These are phyloP conservation scores for Pterobdella sp. DNA, from an alignment of 2,888 invertebrate genomes.

Conservation along the genomic window DNA sequence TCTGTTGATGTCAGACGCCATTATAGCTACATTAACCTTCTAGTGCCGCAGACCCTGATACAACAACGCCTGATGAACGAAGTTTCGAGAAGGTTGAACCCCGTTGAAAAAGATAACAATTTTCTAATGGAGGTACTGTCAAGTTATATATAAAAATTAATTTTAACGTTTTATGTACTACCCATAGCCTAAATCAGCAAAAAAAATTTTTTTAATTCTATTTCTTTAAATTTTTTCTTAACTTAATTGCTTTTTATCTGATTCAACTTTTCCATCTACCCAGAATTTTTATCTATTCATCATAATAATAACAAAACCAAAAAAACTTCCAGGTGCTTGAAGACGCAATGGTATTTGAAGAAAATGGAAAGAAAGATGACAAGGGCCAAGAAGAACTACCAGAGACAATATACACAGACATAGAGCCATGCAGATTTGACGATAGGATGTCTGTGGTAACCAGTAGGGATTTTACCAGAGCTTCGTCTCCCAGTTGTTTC, in stretches of 20 bases:
- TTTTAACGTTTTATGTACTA: too few relatives aligned
- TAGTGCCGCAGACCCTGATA: conserved; percentile 28
- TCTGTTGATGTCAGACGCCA: conserved; percentile 33
- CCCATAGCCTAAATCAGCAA: too few relatives aligned
- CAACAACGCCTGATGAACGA: conserved; percentile 32
- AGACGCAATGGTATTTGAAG: conserved; percentile 24
- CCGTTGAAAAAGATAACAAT: conserved; percentile 19
- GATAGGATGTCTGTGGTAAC: conserved; percentile 15
- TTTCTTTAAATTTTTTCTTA: too few relatives aligned
- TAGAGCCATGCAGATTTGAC: conserved; percentile 16
- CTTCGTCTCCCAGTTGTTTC: conserved; percentile 25
- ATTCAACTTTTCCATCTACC: too few relatives aligned
- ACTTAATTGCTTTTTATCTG: too few relatives aligned
- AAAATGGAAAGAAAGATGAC: background rate
- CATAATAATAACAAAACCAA: too few relatives aligned
- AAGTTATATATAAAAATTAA: too few relatives aligned
- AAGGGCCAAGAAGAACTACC: background rate
- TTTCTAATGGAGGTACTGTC: conserved; percentile 29
- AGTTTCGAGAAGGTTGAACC: conserved; percentile 28
- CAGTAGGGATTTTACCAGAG: conserved; percentile 22
- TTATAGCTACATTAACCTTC: conserved; percentile 24
- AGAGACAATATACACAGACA: background rate
- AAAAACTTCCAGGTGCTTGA: too few relatives aligned
- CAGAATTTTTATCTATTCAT: too few relatives aligned
- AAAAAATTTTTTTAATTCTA: too few relatives aligned